Conservation (phyloP, 2,797 vertebrate species). For the Alfaro cultratus region DNA sequence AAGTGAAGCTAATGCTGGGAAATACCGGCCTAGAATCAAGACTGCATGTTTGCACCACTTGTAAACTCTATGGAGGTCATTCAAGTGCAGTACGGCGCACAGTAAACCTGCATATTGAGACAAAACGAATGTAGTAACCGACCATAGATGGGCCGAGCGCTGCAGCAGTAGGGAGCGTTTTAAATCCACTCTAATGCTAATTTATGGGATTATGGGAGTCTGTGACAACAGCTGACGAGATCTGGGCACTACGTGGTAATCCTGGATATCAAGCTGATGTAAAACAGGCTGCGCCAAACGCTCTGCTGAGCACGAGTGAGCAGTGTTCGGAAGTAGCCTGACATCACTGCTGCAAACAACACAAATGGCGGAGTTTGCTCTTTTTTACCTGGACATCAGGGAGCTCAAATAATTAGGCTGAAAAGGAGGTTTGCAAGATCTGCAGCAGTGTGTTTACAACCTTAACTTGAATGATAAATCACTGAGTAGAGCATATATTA, state of each 20-base stretch:
- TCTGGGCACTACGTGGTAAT: conserved; percentile 56
- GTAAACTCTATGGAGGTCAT: conserved; percentile 31
- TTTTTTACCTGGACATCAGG: conserved; percentile 1
- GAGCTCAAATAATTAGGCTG: conserved; percentile 10
- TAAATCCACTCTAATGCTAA: conserved; percentile 65
- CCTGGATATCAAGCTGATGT: conserved; percentile 66
- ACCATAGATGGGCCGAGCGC: conserved; percentile 10
- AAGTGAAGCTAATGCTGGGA: conserved; percentile 7
- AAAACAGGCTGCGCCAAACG: conserved; percentile 31
- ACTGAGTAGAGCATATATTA: conserved; percentile 9
- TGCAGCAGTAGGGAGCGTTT: conserved; percentile 32
- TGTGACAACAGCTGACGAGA: conserved; percentile 60
- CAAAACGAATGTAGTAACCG: neutral
- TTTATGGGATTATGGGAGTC: conserved; percentile 72
- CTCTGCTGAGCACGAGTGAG: conserved; percentile 45
- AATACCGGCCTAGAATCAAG: conserved; percentile 19
- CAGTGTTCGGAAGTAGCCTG: conserved; percentile 37
- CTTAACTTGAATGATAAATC: neutral
- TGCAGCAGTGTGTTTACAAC: conserved; percentile 1
- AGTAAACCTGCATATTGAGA: conserved; percentile 14
- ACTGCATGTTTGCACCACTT: conserved; percentile 28
- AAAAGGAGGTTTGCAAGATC: conserved; percentile 2
- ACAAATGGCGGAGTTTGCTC: conserved; percentile 6
- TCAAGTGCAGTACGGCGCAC: neutral
- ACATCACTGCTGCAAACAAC: conserved; percentile 24